Base-by-base conservation (phyloP, 2,888 invertebrate genomes). In the Elysia crispata region DNA sequence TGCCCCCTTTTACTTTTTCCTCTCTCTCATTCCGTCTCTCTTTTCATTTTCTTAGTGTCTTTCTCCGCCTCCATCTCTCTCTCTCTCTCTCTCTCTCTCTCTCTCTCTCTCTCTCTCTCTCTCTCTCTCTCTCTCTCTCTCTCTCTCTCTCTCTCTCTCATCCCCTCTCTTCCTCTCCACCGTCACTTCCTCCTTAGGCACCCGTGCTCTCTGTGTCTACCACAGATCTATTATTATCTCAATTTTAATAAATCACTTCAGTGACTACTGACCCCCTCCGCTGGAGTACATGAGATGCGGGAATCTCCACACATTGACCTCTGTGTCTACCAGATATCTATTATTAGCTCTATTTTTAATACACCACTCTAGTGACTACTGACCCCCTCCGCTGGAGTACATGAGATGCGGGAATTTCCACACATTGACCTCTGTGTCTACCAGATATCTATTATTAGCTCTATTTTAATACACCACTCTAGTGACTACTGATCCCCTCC, bases 1-100 rank as follows among this genome's bases (percentile, higher is more conserved):
- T 41, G 5, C 11, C 11, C 41, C 11, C 41, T 41, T 11, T 11
- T 41, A 11, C 11, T 41, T 41, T 41, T 41, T 41, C 41, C 41
- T 41, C 41, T 11, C 41, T 3, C 41, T 41, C 41, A 41, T 11
- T 41, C 41, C n/a, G n/a, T n/a, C n/a, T n/a, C n/a, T n/a, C n/a
- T n/a, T n/a, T n/a, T n/a, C n/a, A n/a, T n/a, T n/a, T n/a, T n/a
- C n/a, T n/a, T n/a, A n/a, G n/a, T n/a, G n/a, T n/a, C n/a, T 66
- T 57, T 77, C 20, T 77, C 77, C 69, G 18, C 62, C 75, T 75
- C 30, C 57, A 67, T 76, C 5, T 66, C 67, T 76, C 25, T 67
- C 67, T 66, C 20, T 67, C 67, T 50, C 20, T 67, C 67, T 49
- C 18, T 50, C 76, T 66, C 20, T 67, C 76, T 49, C 28, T 76